Conservation (phyloP, 2,888 invertebrate genomes). For the Habrosyne pyritoides region DNA sequence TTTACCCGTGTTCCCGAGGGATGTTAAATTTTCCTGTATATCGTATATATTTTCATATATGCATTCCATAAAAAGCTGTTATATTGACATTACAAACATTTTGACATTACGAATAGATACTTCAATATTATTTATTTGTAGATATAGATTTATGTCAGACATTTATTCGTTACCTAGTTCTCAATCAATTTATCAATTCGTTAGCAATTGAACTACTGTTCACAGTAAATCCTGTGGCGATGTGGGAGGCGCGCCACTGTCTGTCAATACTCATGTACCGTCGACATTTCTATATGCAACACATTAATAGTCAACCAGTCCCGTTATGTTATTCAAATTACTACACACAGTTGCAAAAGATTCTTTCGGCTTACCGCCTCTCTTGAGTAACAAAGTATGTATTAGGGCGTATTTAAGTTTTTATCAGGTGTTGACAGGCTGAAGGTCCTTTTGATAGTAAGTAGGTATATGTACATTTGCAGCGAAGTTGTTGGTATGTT, state of each 20-base stretch:
- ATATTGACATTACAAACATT: too few species aligned
- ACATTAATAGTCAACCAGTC: conserved; percentile 6
- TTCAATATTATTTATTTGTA: too few species aligned
- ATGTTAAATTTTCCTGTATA: too few species aligned
- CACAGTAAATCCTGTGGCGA: neutral
- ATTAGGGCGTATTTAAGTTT: neutral
- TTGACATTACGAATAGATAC: too few species aligned
- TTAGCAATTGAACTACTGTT: neutral
- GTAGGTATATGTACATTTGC: too few species aligned
- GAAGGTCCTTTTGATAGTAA: too few species aligned
- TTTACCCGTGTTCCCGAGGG: too few species aligned
- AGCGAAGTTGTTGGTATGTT: too few species aligned
- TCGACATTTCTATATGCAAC: neutral
- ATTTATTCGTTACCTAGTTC: neutral
- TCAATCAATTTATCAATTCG: neutral
- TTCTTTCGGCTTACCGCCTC: neutral
- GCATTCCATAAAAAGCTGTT: too few species aligned
- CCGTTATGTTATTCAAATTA: conserved; percentile 5
- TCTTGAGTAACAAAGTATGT: neutral
- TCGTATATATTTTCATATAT: too few species aligned
- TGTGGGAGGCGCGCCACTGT: conserved; percentile 1
- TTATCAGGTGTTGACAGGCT: too few species aligned
- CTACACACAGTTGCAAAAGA: neutral
- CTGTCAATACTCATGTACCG: conserved; percentile 4
- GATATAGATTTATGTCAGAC: too few species aligned